phyloP scores from a whole-genome alignment of 2,113 vertebrate species.

The Tyto alba region DNA sequence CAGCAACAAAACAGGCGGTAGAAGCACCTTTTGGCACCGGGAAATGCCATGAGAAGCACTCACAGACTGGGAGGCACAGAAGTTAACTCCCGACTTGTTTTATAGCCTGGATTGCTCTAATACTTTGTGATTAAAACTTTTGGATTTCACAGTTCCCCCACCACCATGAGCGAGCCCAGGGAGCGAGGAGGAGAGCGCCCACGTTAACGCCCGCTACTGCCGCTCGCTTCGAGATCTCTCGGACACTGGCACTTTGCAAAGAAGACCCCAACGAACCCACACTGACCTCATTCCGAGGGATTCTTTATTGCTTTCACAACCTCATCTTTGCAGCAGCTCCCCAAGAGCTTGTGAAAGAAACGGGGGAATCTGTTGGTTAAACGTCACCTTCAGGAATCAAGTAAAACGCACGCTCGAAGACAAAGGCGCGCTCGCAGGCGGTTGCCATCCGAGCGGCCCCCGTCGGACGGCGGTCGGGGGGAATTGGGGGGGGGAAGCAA shows the following conservation, averaged over 20 bases:
- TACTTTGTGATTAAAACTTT: background rate
- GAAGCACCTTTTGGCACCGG: background rate
- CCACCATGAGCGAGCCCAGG: background rate
- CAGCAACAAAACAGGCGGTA: background rate
- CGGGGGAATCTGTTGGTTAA: background rate
- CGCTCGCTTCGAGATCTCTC: background rate
- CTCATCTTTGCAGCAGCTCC: background rate
- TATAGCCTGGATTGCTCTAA: background rate
- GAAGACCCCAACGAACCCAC: background rate
- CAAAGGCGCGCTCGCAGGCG: background rate
- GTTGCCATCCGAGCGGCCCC: background rate
- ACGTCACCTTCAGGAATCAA: background rate
- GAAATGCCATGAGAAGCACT: background rate
- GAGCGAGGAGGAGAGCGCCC: background rate
- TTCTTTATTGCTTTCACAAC: slow-evolving; percentile 14
- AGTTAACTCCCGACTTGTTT: background rate
- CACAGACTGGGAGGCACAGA: background rate
- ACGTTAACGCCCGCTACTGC: background rate
- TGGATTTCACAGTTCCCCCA: background rate
- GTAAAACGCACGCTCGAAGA: background rate
- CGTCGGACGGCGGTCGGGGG: too few relatives aligned
- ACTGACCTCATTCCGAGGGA: background rate
- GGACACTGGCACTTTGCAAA: background rate
- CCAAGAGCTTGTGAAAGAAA: background rate
- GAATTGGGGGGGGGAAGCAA: too few relatives aligned